Evolutionary conservation across 2,797 vertebrate genomes (phyloP).

Genomic region (Etheostoma nigrum): DNA sequence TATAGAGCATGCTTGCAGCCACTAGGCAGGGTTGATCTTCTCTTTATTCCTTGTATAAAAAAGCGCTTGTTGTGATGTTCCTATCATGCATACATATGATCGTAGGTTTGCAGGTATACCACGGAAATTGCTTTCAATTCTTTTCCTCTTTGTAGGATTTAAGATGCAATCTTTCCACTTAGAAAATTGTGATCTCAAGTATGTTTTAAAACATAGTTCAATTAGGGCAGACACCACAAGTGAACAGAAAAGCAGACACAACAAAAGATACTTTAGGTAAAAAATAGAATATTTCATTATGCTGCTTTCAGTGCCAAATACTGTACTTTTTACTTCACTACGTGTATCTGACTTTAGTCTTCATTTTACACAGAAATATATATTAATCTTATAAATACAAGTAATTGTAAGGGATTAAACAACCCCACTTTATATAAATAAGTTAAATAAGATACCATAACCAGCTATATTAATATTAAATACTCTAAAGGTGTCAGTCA

Average conservation of each 20-base stretch:
- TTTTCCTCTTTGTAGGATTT: neutral
- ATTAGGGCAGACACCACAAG: neutral
- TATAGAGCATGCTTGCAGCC: slow-evolving; percentile 53
- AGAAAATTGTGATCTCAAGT: neutral
- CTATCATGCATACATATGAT: neutral
- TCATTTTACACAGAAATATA: too few species aligned
- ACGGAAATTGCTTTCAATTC: neutral
- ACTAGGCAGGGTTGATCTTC: slow-evolving; percentile 3
- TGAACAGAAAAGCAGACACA: neutral
- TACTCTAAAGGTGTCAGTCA: too few species aligned
- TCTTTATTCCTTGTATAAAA: slow-evolving; percentile 19
- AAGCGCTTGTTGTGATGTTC: neutral
- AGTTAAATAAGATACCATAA: too few species aligned
- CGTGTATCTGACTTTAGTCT: too few species aligned
- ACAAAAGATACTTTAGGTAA: too few species aligned
- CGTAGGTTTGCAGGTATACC: neutral
- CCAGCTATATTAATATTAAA: too few species aligned
- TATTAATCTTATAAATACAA: too few species aligned
- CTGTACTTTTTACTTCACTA: too few species aligned
- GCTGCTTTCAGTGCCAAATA: too few species aligned
- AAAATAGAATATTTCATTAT: too few species aligned
- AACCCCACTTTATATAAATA: too few species aligned
- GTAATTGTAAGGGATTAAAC: too few species aligned
- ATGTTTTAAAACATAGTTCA: neutral
- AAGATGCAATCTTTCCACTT: neutral